phyloP scores from a whole-genome alignment of 2,888 invertebrate species.

The Osedax frankpressi region DNA sequence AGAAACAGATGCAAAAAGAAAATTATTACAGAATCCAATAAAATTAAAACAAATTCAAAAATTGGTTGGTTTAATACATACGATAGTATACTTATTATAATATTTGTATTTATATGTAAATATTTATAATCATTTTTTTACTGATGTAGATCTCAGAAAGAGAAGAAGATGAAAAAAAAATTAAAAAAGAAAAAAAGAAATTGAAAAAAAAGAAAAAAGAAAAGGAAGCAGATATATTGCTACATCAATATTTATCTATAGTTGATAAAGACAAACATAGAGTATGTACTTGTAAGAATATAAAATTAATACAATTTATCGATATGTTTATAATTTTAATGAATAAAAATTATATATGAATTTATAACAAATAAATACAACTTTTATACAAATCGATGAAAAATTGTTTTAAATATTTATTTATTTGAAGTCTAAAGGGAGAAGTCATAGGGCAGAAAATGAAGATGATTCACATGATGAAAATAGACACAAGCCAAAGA shows the following conservation, averaged over 20 bases:
- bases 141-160: background rate
- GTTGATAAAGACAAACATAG: background rate
- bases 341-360: too few species aligned
- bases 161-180: background rate
- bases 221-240: background rate
- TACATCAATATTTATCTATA: background rate
- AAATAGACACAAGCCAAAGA: background rate
- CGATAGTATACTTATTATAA: background rate
- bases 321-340: too few species aligned
- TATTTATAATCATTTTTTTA: background rate
- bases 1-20: constrained; percentile 72
- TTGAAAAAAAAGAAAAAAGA: background rate
- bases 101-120: background rate
- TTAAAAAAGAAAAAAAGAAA: background rate
- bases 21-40: constrained; percentile 77
- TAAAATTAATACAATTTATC: too few species aligned
- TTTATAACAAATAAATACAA: too few species aligned
- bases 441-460: too few species aligned
- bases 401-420: too few species aligned
- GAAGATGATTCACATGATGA: too few species aligned
- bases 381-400: too few species aligned
- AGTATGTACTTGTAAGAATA: too few species aligned
- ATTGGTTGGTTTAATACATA: constrained; percentile 53
- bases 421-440: too few species aligned
- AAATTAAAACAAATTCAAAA: constrained; percentile 73